A percentile compares a stretch with the other conserved stretches of the same genome.
Conservation (phyloP, 2,888 invertebrate genomes). For the Notodonta ziczac region DNA sequence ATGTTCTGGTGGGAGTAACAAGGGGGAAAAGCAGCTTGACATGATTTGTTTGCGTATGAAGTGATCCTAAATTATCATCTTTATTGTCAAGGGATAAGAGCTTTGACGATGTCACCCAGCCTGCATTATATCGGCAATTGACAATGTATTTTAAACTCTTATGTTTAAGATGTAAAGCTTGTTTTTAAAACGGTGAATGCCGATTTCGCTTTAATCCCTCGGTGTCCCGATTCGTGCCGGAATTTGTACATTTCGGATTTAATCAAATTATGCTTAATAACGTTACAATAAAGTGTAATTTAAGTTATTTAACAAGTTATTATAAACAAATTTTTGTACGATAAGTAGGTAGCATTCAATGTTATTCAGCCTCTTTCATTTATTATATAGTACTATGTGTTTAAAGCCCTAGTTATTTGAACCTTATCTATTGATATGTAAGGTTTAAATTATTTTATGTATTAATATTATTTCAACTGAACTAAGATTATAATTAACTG, state of each 20-base stretch:
- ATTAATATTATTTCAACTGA: constrained; percentile 36
- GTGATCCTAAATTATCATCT: too few relatives aligned
- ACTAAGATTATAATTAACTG: constrained; percentile 37
- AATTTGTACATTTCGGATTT: constrained; percentile 20
- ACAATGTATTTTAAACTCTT: too few relatives aligned
- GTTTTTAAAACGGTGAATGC: too few relatives aligned
- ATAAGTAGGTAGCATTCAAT: constrained; percentile 80
- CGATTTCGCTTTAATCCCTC: too few relatives aligned
- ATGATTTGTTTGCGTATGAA: too few relatives aligned
- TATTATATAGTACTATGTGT: constrained; percentile 29
- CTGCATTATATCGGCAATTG: too few relatives aligned
- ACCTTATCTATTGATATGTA: constrained; percentile 28
- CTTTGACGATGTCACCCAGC: too few relatives aligned
- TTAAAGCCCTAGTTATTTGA: constrained; percentile 34
- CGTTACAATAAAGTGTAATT: constrained; percentile 50
- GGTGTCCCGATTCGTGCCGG: neutral
- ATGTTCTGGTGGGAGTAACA: too few relatives aligned
- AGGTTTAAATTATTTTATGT: constrained; percentile 36
- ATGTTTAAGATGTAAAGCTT: too few relatives aligned
- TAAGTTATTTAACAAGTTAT: constrained; percentile 70
- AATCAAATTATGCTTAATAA: constrained; percentile 48
- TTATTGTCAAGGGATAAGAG: too few relatives aligned
- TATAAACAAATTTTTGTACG: constrained; percentile 73
- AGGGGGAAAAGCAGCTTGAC: too few relatives aligned
- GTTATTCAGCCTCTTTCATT: constrained; percentile 39